Conservation (phyloP, 2,888 invertebrate species). For the Aspidiotus destructor region DNA sequence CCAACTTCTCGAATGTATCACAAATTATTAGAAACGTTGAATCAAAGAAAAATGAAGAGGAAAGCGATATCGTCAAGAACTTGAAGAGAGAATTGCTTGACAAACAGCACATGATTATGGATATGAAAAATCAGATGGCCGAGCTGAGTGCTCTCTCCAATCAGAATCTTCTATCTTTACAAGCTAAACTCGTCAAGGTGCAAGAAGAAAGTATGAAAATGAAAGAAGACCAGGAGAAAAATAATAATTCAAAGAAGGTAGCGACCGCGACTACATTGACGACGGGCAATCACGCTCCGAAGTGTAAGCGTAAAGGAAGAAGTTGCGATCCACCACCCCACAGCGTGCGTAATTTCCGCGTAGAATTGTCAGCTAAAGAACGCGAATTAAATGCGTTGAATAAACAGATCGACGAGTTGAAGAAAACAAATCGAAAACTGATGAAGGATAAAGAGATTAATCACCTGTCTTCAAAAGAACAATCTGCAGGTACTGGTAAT, state of each 20-base stretch:
- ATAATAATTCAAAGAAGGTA: not conserved
- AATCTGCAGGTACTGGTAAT: constrained; percentile 13
- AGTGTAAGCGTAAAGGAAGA: constrained; percentile 26
- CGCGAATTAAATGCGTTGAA: constrained; percentile 13
- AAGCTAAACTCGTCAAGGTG: constrained; percentile 24
- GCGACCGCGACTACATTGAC: not conserved
- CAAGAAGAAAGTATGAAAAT: constrained; percentile 29
- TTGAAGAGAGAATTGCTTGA: constrained; percentile 28
- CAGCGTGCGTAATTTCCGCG: constrained; percentile 19
- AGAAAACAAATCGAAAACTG: constrained; percentile 18
- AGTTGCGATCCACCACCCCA: constrained; percentile 22
- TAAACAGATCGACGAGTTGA: constrained; percentile 24
- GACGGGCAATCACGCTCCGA: constrained; percentile 8
- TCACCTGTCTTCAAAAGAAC: constrained; percentile 22
- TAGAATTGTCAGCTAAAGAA: constrained; percentile 24
- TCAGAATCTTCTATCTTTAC: constrained; percentile 19
- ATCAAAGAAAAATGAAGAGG: constrained; percentile 12
- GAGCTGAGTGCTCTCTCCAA: constrained; percentile 17
- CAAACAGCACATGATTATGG: constrained; percentile 23
- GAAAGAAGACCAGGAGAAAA: constrained; percentile 26
- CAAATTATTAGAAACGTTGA: constrained; percentile 19
- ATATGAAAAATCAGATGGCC: constrained; percentile 26
- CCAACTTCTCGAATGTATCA: constrained; percentile 22
- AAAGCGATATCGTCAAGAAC: constrained; percentile 23
- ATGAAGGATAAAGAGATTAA: constrained; percentile 20